These are phyloP conservation scores for Euwallacea similis DNA, from an alignment of 1,140 invertebrate species.

Conservation along the genomic window DNA sequence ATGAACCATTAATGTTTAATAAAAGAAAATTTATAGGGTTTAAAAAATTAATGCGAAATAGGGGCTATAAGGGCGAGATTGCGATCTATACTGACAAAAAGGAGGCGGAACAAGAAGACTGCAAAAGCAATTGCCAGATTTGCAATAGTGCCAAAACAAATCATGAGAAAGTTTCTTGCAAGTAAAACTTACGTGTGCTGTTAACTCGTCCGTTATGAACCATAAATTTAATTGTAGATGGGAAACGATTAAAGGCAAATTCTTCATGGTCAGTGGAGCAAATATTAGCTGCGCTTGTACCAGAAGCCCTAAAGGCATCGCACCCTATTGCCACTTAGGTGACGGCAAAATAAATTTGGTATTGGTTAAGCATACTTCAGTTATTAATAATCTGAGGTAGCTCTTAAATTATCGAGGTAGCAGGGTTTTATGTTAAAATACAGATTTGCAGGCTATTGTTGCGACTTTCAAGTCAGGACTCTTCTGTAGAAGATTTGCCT, in stretches of 20 bases:
- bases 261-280: constrained; percentile 77
- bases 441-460: constrained; percentile 60
- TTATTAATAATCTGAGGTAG: constrained; percentile 68
- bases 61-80: constrained; percentile 73
- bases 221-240: constrained; percentile 47
- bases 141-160: constrained; percentile 38
- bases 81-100: constrained; percentile 56
- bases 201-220: background rate
- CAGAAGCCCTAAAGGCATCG: constrained; percentile 74
- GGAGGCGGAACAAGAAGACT: constrained; percentile 38
- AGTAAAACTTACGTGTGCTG: constrained; percentile 11
- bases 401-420: background rate
- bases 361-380: constrained; percentile 71
- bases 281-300: constrained; percentile 79
- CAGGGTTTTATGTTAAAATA: background rate
- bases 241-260: constrained; percentile 71
- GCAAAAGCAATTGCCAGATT: constrained; percentile 46
- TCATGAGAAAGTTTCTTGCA: constrained; percentile 39
- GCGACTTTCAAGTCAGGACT: constrained; percentile 61
- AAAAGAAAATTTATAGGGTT: constrained; percentile 58
- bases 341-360: constrained; percentile 82
- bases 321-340: constrained; percentile 77
- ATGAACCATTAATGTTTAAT: background rate
- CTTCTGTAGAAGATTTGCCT: constrained; percentile 65
- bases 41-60: constrained; percentile 72